Evolutionary conservation across 2,113 vertebrate species (phyloP), one percentile per base, ranked within the genome.

Genomic region (Acrocephalus arundinaceus): DNA sequence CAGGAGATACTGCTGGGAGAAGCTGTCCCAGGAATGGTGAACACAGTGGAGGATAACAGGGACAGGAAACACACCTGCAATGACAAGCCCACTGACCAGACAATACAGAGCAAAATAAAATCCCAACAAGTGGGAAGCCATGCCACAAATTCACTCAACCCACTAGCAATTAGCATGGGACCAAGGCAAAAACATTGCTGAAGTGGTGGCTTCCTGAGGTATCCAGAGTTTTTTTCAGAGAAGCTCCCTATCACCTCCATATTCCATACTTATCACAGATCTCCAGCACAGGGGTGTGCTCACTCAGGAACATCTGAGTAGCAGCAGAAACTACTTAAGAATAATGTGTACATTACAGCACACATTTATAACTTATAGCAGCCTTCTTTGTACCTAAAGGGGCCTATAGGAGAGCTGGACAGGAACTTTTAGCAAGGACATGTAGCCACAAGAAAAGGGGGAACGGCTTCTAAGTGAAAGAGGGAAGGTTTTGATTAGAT

Each of bases 111-210:
- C 72, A 68, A 80, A 84, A 61, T 12, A 67, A 86, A 92, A 83
- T 7, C 14, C 49, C 41, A 28, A 2, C 0, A 10, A 57, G 8
- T 24, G 8, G 7, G 14, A 22, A 24, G 10, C 30, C 25, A 11
- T 21, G 45, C 27, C 46, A 74, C 28, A 41, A 19, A 94, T 77
- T 45, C 51, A 76, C 46, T 57, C 37, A 61, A 45, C 10, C 27
- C 54, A 43, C 14, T 4, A 57, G 24, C 30, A 70, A 27, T n/a
- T 30, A 70, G 21, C n/a, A 77, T 4, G 5, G 28, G 27, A 84
- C 6, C 19, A 48, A 37, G 1, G 1, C 7, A 28, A 39, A 73
- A 86, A 52, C 6, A 16, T 2, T 1, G 16, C 35, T 77, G 33
- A 91, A 84, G 19, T 8, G 15, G 23, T 39, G 35, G 22, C 15